Conservation (phyloP, 2,888 invertebrate genomes). For the Catocala nupta region DNA sequence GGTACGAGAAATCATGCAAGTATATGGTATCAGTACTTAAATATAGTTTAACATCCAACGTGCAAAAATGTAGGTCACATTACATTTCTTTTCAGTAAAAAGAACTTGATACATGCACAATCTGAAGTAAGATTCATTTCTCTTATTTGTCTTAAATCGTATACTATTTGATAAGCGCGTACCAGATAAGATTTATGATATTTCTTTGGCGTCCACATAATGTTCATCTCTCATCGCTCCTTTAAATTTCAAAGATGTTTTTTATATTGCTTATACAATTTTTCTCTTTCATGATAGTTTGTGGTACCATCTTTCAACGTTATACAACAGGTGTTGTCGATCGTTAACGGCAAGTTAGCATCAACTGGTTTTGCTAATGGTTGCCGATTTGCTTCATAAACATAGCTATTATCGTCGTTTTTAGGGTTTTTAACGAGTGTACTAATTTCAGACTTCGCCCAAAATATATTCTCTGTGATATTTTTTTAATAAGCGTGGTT, state of each 20-base stretch:
- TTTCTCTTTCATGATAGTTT: constrained; percentile 1
- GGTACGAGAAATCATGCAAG: too few species aligned
- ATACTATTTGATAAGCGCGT: constrained; percentile 8
- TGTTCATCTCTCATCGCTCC: background rate
- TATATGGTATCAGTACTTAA: too few species aligned
- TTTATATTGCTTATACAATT: background rate
- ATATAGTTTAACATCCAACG: too few species aligned
- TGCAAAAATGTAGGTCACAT: too few species aligned
- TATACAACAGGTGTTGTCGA: constrained; percentile 31
- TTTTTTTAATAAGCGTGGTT: too few species aligned
- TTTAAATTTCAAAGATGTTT: background rate
- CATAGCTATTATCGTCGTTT: constrained; percentile 26
- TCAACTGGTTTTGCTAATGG: constrained; percentile 27
- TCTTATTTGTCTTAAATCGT: constrained; percentile 16
- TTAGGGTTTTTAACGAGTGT: constrained; percentile 20
- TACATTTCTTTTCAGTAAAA: too few species aligned
- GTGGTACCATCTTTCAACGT: constrained; percentile 18
- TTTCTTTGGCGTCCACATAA: background rate
- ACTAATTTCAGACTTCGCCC: too few species aligned
- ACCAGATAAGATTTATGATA: background rate
- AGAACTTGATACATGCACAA: too few species aligned
- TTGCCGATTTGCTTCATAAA: constrained; percentile 31
- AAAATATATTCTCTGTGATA: too few species aligned
- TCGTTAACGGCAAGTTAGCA: constrained; percentile 23
- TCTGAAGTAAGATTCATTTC: constrained; percentile 11